Percentiles rank a stretch among this genome's conserved stretches.
Conservation (phyloP, 2,113 vertebrate genomes). For the Noctilio leporinus region DNA sequence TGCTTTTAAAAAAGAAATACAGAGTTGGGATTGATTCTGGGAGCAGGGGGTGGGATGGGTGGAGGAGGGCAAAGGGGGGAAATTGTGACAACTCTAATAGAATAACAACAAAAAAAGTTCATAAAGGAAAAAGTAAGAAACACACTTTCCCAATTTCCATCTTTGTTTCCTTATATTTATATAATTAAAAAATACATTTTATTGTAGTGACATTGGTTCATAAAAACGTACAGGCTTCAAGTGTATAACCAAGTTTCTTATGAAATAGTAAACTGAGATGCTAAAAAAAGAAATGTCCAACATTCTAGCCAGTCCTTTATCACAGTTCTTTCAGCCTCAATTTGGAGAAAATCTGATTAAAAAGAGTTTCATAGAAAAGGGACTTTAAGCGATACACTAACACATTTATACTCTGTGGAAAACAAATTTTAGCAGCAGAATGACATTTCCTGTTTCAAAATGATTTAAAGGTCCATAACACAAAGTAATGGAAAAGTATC, state of each 20-base stretch:
- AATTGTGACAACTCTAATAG: too few relatives aligned
- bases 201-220: too few relatives aligned
- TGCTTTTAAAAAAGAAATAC: background rate
- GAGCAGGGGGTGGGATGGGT: too few relatives aligned
- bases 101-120: too few relatives aligned
- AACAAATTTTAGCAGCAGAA: background rate
- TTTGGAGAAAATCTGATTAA: background rate
- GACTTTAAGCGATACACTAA: background rate
- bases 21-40: too few relatives aligned
- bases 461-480: background rate
- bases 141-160: background rate
- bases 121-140: background rate
- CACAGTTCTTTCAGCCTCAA: background rate
- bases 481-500: background rate
- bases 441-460: constrained; percentile 4
- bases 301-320: background rate
- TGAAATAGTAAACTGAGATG: background rate
- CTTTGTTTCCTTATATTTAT: background rate
- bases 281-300: background rate
- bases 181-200: too few relatives aligned
- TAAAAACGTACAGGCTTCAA: too few relatives aligned
- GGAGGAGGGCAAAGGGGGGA: too few relatives aligned
- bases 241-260: background rate
- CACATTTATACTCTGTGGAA: background rate
- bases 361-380: background rate